Evolutionary conservation across 2,888 invertebrate species (phyloP).

Genomic region (Formica aserva): DNA sequence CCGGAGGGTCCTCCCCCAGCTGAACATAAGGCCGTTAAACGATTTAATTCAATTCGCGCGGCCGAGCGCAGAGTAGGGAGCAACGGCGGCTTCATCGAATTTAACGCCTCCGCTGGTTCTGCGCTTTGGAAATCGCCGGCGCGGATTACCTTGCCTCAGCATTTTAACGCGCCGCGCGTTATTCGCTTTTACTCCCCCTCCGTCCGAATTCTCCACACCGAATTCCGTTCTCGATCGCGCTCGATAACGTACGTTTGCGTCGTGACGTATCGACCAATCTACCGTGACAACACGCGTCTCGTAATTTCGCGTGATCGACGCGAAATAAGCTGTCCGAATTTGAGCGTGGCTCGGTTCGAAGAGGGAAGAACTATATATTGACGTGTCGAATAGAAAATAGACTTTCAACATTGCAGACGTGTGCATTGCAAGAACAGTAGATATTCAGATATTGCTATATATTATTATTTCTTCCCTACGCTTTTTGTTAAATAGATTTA

Average conservation of each 20-base stretch:
- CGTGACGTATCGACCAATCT: conserved; percentile 21
- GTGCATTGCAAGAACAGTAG: background rate
- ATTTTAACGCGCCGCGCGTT: conserved; percentile 61
- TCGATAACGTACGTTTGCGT: conserved; percentile 37
- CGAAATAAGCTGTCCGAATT: conserved; percentile 26
- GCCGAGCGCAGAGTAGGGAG: conserved; percentile 44
- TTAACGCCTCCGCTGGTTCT: conserved; percentile 81
- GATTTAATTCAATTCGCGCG: conserved; percentile 84
- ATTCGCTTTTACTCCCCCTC: background rate
- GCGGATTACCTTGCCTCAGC: conserved; percentile 69
- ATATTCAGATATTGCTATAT: background rate
- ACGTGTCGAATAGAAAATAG: background rate
- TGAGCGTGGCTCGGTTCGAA: background rate
- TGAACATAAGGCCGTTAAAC: conserved; percentile 84
- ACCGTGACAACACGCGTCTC: conserved; percentile 29
- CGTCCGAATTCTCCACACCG: conserved; percentile 26
- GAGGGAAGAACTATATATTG: background rate
- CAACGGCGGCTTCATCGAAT: conserved; percentile 74
- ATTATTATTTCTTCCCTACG: background rate
- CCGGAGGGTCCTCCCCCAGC: conserved; percentile 75
- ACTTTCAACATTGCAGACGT: background rate
- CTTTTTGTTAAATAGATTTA: background rate
- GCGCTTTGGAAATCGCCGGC: conserved; percentile 71
- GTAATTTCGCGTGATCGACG: conserved; percentile 38
- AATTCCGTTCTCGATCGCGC: conserved; percentile 22